Conservation (phyloP, 2,113 vertebrate genomes). For the Motacilla alba region DNA sequence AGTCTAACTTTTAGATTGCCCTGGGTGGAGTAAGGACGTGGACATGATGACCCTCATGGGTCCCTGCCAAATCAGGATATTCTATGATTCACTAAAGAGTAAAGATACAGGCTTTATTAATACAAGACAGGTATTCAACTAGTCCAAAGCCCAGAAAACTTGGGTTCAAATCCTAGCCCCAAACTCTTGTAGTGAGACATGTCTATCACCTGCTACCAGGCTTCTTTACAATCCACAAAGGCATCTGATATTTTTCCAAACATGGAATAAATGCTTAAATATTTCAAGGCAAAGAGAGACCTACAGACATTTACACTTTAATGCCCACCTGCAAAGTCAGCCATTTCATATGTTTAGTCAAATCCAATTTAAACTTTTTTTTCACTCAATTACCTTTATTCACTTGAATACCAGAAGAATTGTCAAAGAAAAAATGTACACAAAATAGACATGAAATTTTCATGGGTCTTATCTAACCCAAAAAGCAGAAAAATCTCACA, state of each 20-base stretch:
- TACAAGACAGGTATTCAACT: not conserved
- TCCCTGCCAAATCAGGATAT: not conserved
- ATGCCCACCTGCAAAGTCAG: not conserved
- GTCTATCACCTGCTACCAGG: not conserved
- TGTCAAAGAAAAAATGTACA: not conserved
- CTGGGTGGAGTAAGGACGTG: not conserved
- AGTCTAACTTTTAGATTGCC: not conserved
- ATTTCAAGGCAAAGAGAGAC: not conserved
- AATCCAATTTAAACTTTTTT: not conserved
- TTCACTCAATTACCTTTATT: not conserved
- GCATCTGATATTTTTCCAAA: not conserved
- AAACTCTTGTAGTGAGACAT: not conserved
- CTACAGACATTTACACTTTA: not conserved
- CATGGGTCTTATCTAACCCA: not conserved
- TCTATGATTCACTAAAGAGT: not conserved
- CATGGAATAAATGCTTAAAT: not conserved
- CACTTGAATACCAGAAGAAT: not conserved
- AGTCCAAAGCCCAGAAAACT: not conserved
- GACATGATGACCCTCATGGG: not conserved
- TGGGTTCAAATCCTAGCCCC: not conserved
- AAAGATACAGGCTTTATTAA: not conserved
- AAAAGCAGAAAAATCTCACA: not conserved
- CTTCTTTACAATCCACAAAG: not conserved
- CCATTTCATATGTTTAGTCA: not conserved
- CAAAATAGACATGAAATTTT: not conserved